Percentiles rank a stretch among this genome's conserved stretches.
phyloP scores from a whole-genome alignment of 2,113 vertebrate genomes.

The Mobula hypostoma region DNA sequence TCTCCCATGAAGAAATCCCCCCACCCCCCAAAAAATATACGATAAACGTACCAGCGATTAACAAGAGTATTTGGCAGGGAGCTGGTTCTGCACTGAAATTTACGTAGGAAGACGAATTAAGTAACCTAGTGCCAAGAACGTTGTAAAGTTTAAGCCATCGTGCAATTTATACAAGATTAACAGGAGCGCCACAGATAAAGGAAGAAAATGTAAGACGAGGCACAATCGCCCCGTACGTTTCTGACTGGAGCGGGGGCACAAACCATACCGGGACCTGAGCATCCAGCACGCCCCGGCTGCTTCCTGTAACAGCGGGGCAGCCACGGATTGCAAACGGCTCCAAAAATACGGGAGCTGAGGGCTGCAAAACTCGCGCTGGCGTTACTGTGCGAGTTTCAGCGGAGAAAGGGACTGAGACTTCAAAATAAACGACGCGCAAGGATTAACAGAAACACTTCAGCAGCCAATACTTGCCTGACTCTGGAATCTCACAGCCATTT shows the following conservation, averaged over 20 bases:
- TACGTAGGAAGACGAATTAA: neutral
- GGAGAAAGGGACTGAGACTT: neutral
- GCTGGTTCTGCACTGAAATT: neutral
- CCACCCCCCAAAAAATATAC: no score
- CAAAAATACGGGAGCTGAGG: neutral
- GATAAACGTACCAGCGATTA: no score
- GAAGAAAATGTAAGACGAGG: neutral
- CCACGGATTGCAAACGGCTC: neutral
- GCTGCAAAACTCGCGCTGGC: neutral
- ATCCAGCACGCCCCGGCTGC: neutral
- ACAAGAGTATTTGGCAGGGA: neutral
- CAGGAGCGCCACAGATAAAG: neutral
- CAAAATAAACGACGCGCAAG: neutral
- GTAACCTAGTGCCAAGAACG: no score
- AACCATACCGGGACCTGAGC: neutral
- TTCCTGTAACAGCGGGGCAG: neutral
- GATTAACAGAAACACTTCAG: neutral
- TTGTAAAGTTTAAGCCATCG: neutral
- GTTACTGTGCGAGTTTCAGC: neutral
- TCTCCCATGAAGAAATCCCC: neutral
- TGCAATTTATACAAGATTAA: neutral
- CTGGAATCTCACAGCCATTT: constrained; percentile 45
- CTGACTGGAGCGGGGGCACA: no score
- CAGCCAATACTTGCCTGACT: constrained; percentile 41
- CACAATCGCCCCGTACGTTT: neutral